Evolutionary conservation across 2,113 vertebrate species (phyloP).

Genomic region (Dinomys branickii): DNA sequence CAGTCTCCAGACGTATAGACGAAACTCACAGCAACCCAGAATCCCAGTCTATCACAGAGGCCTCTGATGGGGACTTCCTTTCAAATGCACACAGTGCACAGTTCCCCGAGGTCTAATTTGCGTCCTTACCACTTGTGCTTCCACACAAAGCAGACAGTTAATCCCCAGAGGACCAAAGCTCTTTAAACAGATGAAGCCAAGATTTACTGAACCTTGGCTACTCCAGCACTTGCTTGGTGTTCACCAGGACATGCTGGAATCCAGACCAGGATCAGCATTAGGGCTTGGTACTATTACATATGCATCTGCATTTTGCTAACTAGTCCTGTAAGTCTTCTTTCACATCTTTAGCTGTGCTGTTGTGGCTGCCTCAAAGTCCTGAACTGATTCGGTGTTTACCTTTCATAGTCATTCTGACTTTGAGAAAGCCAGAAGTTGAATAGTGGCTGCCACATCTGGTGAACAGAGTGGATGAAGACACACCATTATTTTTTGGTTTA

Average conservation of each 20-base stretch:
- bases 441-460: neutral
- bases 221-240: neutral
- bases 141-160: neutral
- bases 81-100: neutral
- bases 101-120: neutral
- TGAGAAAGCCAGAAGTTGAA: neutral
- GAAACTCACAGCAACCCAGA: fast-evolving
- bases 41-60: neutral
- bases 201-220: neutral
- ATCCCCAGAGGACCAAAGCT: neutral
- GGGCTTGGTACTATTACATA: neutral
- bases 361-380: neutral
- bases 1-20: fast-evolving
- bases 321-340: neutral
- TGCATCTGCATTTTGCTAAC: neutral
- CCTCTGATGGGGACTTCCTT: fast-evolving
- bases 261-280: neutral
- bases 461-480: neutral
- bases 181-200: neutral
- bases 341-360: no score
- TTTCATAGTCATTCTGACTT: neutral
- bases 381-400: neutral
- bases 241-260: fast-evolving
- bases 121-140: neutral
- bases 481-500: neutral